A percentile compares a stretch with the other conserved stretches of the same genome.
Evolutionary conservation across 2,113 vertebrate species (phyloP).

Genomic region (Rissa tridactyla): DNA sequence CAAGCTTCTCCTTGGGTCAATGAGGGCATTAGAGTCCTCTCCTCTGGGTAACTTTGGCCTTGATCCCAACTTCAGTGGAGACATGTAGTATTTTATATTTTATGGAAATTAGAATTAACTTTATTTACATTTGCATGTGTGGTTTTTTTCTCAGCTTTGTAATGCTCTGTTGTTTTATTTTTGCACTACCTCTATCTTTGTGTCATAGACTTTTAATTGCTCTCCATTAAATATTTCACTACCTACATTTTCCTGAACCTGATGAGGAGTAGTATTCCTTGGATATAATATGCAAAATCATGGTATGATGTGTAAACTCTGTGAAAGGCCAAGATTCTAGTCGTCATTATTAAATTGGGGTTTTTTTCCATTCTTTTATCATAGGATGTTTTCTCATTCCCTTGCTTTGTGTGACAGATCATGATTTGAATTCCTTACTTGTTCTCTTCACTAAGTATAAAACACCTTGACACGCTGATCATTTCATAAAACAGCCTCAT

Average conservation of each 20-base stretch:
- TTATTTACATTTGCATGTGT: not conserved
- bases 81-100: not conserved
- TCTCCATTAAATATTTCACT: not conserved
- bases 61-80: not conserved
- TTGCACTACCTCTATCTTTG: not conserved
- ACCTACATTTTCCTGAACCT: not conserved
- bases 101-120: not conserved
- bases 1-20: not conserved
- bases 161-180: not conserved
- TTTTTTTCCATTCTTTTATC: not conserved
- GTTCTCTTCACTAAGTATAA: not conserved
- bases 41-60: not conserved
- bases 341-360: accelerated
- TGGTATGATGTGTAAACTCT: not conserved
- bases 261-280: not conserved
- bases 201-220: not conserved
- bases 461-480: not conserved
- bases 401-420: not conserved
- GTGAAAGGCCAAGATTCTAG: not conserved
- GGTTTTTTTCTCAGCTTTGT: not conserved
- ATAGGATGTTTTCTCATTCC: not conserved
- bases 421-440: not conserved
- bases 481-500: not conserved
- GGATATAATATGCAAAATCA: not conserved
- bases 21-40: not conserved